These are phyloP conservation scores for Drosophila subsilvestris DNA, from an alignment of 2,888 invertebrate species.

Conservation along the genomic window DNA sequence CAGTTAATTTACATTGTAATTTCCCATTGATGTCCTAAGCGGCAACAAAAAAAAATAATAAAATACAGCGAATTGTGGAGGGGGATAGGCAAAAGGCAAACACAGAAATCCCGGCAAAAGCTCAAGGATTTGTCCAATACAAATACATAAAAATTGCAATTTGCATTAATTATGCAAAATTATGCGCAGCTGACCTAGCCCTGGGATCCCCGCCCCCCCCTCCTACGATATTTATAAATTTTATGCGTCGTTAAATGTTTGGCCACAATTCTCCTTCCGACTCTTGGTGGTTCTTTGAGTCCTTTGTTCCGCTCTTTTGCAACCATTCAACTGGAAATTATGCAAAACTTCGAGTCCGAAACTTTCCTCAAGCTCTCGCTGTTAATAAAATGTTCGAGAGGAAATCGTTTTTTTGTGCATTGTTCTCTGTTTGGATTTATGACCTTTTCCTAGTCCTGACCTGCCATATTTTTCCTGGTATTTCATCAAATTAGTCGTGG, in stretches of 20 bases:
- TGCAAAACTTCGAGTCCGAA: constrained; percentile 53
- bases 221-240: constrained; percentile 55
- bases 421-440: constrained; percentile 35
- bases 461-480: not conserved
- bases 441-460: constrained; percentile 25
- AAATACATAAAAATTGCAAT: constrained; percentile 54
- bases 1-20: constrained; percentile 63
- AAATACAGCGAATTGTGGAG: constrained; percentile 8
- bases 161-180: constrained; percentile 65
- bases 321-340: constrained; percentile 62
- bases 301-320: constrained; percentile 37
- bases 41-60: constrained; percentile 10
- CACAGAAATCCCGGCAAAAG: constrained; percentile 28
- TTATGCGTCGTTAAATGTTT: constrained; percentile 68
- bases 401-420: constrained; percentile 6
- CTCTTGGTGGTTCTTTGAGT: constrained; percentile 24
- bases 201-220: not conserved
- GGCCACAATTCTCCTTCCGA: constrained; percentile 16
- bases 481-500: constrained; percentile 8
- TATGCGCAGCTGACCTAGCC: constrained; percentile 36
- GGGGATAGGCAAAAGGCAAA: constrained; percentile 2
- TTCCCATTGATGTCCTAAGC: constrained; percentile 54
- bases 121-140: constrained; percentile 28
- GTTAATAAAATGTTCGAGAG: constrained; percentile 37
- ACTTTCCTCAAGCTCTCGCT: constrained; percentile 36